phyloP scores from a whole-genome alignment of 2,797 vertebrate species.

The Lithobates sylvaticus region DNA sequence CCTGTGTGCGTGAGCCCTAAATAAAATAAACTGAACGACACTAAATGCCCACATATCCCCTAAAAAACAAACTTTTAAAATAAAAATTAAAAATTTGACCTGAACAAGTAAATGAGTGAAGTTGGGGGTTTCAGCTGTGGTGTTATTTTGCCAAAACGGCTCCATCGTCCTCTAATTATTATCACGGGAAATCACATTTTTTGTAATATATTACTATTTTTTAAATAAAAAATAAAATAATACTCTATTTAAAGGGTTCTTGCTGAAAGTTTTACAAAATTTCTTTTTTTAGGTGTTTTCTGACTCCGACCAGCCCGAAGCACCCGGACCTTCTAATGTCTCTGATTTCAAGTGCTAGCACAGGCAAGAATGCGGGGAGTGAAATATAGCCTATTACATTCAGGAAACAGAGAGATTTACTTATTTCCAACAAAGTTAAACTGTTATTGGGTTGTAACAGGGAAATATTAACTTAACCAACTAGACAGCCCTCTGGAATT shows the following conservation, averaged over 20 bases:
- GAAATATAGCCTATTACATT: constrained; percentile 70
- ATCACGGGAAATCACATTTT: no score
- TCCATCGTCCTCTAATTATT: no score
- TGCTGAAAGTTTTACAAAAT: not conserved
- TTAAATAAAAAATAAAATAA: no score
- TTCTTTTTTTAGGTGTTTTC: not conserved
- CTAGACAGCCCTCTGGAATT: constrained; percentile 61
- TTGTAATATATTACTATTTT: no score
- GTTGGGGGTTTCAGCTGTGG: no score
- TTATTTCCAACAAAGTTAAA: constrained; percentile 66
- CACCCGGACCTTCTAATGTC: constrained; percentile 1
- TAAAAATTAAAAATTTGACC: no score
- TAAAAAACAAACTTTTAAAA: no score
- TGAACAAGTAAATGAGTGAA: no score
- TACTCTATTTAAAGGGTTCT: not conserved
- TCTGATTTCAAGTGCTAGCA: constrained; percentile 31
- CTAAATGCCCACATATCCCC: no score
- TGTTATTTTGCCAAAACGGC: no score
- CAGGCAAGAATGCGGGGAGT: constrained; percentile 66
- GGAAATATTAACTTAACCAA: constrained; percentile 64
- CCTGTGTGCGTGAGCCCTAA: no score
- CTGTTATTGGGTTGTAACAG: constrained; percentile 64
- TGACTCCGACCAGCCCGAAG: not conserved
- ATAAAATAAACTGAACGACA: no score
- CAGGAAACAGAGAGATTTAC: constrained; percentile 70